phyloP scores from a whole-genome alignment of 1,140 invertebrate species.

The Leptopilina clavipes region DNA sequence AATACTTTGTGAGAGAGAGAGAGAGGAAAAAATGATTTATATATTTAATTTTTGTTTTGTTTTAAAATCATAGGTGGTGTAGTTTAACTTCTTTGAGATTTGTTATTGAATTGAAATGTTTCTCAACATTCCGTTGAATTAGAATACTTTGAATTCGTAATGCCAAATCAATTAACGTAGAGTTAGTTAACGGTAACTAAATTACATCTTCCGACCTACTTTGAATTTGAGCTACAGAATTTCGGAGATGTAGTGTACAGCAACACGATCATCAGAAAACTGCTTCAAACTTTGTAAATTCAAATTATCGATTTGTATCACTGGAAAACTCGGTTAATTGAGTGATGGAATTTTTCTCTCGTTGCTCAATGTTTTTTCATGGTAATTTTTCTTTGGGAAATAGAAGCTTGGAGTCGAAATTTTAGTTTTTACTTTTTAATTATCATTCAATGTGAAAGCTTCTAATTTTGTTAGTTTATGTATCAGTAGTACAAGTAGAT shows the following conservation, averaged over 20 bases:
- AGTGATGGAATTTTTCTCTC: not conserved
- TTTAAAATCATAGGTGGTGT: no score
- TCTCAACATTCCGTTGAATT: not conserved
- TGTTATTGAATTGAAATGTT: not conserved
- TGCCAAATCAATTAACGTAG: not conserved
- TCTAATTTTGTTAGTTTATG: no score
- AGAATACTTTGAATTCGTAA: slow-evolving; percentile 5
- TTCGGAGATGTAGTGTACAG: not conserved
- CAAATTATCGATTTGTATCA: slow-evolving; percentile 14
- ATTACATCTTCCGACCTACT: slow-evolving; percentile 1
- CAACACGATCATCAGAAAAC: slow-evolving; percentile 23
- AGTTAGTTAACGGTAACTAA: slow-evolving; percentile 5
- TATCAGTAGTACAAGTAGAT: no score
- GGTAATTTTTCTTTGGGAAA: no score
- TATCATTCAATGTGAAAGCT: no score
- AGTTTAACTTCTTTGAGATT: not conserved
- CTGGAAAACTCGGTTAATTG: not conserved
- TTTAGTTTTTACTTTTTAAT: no score
- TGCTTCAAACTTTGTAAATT: slow-evolving; percentile 14
- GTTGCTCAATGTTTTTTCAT: not conserved
- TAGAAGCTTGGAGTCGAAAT: no score
- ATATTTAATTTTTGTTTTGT: no score
- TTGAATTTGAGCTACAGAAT: slow-evolving; percentile 25
- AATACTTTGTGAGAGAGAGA: no score
- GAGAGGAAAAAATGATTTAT: no score